These are phyloP conservation scores for Vipera latastei DNA, from an alignment of 2,797 vertebrate genomes.

Conservation along the genomic window DNA sequence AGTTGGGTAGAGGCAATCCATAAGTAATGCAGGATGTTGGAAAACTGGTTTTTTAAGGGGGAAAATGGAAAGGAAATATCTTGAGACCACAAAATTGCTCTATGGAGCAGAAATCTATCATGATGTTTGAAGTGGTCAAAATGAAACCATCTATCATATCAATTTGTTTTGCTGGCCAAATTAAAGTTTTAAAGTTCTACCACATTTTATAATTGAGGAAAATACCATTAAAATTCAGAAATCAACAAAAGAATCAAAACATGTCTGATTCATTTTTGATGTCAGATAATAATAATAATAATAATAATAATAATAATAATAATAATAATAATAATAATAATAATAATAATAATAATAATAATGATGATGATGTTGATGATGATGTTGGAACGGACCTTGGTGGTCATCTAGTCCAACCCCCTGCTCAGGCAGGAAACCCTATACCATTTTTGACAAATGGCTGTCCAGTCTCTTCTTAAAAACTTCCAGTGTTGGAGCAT, in stretches of 20 bases:
- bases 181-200: background rate
- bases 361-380: too few relatives aligned
- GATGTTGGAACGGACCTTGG: too few relatives aligned
- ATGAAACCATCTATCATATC: background rate
- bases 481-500: too few relatives aligned
- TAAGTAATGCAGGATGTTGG: background rate
- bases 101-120: background rate
- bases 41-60: background rate
- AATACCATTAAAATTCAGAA: background rate
- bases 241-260: background rate
- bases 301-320: too few relatives aligned
- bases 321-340: too few relatives aligned
- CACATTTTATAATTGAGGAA: background rate
- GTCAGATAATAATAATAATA: too few relatives aligned
- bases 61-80: background rate
- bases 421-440: too few relatives aligned
- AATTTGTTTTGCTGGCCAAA: background rate
- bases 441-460: too few relatives aligned
- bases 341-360: too few relatives aligned
- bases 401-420: too few relatives aligned
- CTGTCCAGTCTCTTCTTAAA: too few relatives aligned
- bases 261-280: background rate
- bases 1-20: background rate
- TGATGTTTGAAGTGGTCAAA: slow-evolving; percentile 18
- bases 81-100: slow-evolving; percentile 5